These are phyloP conservation scores for Myzus persicae DNA, from an alignment of 1,140 invertebrate species.

Conservation along the genomic window DNA sequence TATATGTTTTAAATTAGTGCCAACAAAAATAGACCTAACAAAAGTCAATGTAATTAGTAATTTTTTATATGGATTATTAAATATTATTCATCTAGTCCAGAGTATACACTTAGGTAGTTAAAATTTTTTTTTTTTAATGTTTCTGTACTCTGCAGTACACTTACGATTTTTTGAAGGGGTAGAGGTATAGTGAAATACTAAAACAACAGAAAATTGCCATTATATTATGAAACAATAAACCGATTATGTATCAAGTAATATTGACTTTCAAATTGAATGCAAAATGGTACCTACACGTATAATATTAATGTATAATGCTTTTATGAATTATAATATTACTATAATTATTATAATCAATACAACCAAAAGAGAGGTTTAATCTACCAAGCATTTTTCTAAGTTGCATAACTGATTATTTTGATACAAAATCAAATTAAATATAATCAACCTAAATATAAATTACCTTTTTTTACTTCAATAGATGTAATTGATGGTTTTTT, in stretches of 20 bases:
- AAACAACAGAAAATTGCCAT: not conserved
- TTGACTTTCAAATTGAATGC: not conserved
- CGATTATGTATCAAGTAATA: not conserved
- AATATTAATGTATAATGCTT: not conserved
- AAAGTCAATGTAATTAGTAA: too few relatives aligned
- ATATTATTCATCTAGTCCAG: too few relatives aligned
- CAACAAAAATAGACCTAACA: not conserved
- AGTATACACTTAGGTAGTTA: too few relatives aligned
- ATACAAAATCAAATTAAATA: not conserved
- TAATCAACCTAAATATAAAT: not conserved
- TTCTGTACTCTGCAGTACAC: too few relatives aligned
- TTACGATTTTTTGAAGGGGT: not conserved
- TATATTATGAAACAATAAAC: not conserved
- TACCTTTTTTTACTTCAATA: slow-evolving; percentile 51
- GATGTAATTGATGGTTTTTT: slow-evolving; percentile 48
- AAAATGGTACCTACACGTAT: not conserved
- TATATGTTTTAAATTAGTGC: not conserved
- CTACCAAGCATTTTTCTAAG: not conserved
- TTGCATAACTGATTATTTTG: not conserved
- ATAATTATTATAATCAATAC: not conserved
- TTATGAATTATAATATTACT: too few relatives aligned
- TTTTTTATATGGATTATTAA: too few relatives aligned
- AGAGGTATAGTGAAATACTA: not conserved
- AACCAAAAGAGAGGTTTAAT: not conserved
- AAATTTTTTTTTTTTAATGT: too few relatives aligned